A percentile compares a stretch with the other conserved stretches of the same genome.
phyloP scores from a whole-genome alignment of 2,797 vertebrate genomes.

The Hoplostethus mediterraneus region DNA sequence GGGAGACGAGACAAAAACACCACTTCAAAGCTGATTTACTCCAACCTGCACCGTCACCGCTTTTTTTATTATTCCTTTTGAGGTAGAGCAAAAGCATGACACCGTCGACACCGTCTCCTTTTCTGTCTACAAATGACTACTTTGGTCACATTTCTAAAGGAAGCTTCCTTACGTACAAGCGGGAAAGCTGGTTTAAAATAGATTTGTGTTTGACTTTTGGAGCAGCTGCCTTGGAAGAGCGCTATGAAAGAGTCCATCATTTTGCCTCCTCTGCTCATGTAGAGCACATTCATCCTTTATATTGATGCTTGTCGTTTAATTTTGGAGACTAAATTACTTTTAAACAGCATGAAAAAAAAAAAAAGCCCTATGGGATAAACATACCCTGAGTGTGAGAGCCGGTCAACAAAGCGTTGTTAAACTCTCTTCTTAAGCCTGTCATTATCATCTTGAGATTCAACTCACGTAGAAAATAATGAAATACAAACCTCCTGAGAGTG shows the following conservation, averaged over 20 bases:
- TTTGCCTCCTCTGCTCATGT: conserved; percentile 15
- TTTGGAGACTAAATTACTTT: conserved; percentile 41
- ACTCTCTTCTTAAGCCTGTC: conserved; percentile 38
- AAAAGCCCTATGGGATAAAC: conserved; percentile 31
- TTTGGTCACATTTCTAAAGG: conserved; percentile 51
- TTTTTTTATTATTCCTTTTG: conserved; percentile 68
- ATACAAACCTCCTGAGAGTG: conserved; percentile 39
- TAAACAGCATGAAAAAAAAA: conserved; percentile 45
- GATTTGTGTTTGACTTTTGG: not conserved
- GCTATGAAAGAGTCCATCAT: conserved; percentile 17
- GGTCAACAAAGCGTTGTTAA: conserved; percentile 60
- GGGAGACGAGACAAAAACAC: conserved; percentile 45
- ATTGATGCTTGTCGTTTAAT: conserved; percentile 56
- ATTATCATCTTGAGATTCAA: conserved; percentile 54
- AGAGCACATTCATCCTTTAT: conserved; percentile 31
- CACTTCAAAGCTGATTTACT: conserved; percentile 64
- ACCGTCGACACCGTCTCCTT: conserved; percentile 43
- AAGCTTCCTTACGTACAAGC: conserved; percentile 19
- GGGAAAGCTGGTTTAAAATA: not conserved
- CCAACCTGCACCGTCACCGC: conserved; percentile 46
- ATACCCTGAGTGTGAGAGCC: conserved; percentile 16
- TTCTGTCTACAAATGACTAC: conserved; percentile 59
- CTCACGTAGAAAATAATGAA: conserved; percentile 51
- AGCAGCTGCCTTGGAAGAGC: conserved; percentile 24
- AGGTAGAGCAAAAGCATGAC: conserved; percentile 31